Evolutionary conservation across 1,140 invertebrate genomes (phyloP).

Genomic region (Limonius californicus): DNA sequence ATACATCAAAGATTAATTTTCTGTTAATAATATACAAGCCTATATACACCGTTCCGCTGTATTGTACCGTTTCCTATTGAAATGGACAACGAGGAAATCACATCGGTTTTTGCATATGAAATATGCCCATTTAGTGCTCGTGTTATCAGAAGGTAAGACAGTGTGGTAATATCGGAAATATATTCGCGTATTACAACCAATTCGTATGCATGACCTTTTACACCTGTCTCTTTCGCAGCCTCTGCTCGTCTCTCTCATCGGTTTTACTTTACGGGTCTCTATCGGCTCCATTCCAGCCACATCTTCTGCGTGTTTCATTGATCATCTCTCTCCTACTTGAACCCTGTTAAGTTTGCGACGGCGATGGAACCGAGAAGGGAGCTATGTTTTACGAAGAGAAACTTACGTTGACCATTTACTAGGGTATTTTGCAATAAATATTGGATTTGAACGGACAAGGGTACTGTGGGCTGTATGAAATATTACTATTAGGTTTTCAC

Average conservation of each 20-base stretch:
- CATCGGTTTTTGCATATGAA: conserved; percentile 20
- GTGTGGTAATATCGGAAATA: conserved; percentile 37
- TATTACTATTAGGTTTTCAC: conserved; percentile 7
- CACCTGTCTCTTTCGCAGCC: conserved; percentile 23
- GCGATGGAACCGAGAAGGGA: neutral
- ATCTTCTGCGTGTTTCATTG: neutral
- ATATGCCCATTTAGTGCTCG: conserved; percentile 28
- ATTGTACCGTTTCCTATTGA: neutral
- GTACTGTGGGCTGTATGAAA: neutral
- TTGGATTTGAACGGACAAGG: conserved; percentile 18
- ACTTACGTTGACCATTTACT: conserved; percentile 24
- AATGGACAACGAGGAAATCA: conserved; percentile 20
- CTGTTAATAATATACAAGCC: too few species aligned
- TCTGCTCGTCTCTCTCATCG: neutral
- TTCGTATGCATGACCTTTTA: conserved; percentile 39
- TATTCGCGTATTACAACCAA: conserved; percentile 38
- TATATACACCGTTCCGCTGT: too few species aligned
- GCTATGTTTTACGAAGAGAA: neutral
- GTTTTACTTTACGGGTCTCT: neutral
- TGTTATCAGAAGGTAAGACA: conserved; percentile 36
- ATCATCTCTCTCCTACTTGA: neutral
- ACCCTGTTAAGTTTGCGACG: neutral
- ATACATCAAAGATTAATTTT: too few species aligned
- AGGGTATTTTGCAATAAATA: conserved; percentile 24
- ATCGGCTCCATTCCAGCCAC: neutral